Base-by-base conservation (phyloP, 2,888 invertebrate species). In the Eumerus sabulonum region DNA sequence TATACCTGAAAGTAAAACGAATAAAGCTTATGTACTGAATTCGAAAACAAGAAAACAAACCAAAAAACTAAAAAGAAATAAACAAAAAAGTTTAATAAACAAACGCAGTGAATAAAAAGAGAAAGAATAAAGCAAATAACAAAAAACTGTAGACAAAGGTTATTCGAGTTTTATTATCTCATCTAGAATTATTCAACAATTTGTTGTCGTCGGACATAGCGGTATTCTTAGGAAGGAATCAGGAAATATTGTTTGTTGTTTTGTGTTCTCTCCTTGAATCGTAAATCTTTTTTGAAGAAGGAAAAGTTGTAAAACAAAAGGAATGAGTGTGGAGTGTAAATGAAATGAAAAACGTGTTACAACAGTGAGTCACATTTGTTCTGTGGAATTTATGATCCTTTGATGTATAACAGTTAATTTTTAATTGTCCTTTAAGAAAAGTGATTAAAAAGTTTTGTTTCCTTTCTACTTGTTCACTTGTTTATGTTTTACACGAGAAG, bases 351-450 rank as follows among this genome's bases (percentile, higher is more conserved):
- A 77, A 72, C 77, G 73, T 73, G 57, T 62, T 57, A 57, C 48
- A 44, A 16, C 44, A 51, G n/a, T 11, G 40, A 40, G 40, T 1
- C 27, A 27, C 27, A 27, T 7, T 27, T 7, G 27, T 7, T 4
- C 40, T 2, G 9, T 40, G 40, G 44, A 73, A 77, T 77, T 77
- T 73, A 77, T 77, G 77, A 73, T 73, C 57, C 73, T 73, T 77
- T 77, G 77, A 77, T 77, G 77, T 73, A 73, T 67, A 77, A 73
- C 73, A 63, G 67, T 77, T 73, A 77, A 73, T 67, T 73, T 77
- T 77, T 77, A 77, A 77, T 77, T 77, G 73, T 77, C 73, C 73
- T 73, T 57, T 36, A 59, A 63, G 76, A 57, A 72, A 73, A 73
- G 77, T 77, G 73, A 77, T 77, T 77, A 77, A 77, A 73, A 77